phyloP scores from a whole-genome alignment of 2,888 invertebrate species.

The Drosophila anomelani region DNA sequence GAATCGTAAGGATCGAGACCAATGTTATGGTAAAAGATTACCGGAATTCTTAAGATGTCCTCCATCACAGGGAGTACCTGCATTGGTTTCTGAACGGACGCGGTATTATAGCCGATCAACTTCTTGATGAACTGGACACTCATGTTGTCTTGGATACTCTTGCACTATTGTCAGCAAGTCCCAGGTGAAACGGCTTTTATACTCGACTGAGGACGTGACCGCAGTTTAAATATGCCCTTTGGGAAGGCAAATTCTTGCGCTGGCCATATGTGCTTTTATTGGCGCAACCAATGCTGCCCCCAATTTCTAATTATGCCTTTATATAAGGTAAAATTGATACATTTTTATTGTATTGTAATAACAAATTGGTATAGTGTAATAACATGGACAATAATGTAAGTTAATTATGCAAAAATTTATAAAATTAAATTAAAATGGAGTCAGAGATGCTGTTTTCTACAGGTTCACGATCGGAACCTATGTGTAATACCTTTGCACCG shows the following conservation, averaged over 20 bases:
- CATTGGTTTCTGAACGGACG: neutral
- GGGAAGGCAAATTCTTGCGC: neutral
- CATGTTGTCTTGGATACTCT: neutral
- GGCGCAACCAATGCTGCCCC: neutral
- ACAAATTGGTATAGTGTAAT: too few species aligned
- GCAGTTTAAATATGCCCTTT: neutral
- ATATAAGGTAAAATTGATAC: too few species aligned
- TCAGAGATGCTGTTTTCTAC: too few species aligned
- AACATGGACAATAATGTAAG: too few species aligned
- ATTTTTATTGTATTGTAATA: too few species aligned
- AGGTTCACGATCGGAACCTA: too few species aligned
- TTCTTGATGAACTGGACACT: neutral
- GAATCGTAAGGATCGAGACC: slow-evolving; percentile 33
- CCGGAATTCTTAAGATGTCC: slow-evolving; percentile 29
- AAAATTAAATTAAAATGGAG: too few species aligned
- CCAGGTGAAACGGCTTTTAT: neutral
- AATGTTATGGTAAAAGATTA: slow-evolving; percentile 20
- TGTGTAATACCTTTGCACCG: too few species aligned
- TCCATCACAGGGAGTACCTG: neutral
- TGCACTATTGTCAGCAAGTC: neutral
- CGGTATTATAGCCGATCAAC: too few species aligned
- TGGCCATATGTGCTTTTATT: neutral
- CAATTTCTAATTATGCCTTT: too few species aligned
- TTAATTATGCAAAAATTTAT: too few species aligned
- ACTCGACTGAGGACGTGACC: neutral